Conservation (phyloP, 2,113 vertebrate genomes). For the Semnornis frantzii region DNA sequence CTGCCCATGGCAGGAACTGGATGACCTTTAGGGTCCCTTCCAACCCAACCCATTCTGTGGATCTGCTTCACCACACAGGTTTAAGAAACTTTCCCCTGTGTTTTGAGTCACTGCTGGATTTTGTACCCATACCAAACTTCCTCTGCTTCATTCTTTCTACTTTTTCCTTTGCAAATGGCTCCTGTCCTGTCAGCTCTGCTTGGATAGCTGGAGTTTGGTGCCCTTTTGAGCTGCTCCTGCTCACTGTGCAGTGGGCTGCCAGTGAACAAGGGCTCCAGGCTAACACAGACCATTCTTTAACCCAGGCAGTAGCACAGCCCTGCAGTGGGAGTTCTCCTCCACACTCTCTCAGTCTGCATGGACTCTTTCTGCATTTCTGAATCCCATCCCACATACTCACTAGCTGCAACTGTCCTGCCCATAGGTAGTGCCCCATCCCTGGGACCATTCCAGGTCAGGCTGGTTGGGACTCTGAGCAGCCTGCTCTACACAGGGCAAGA, state of each 20-base stretch:
- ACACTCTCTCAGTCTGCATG: fast-evolving
- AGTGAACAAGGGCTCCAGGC: neutral
- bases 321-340: neutral
- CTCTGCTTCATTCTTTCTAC: neutral
- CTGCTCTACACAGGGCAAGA: neutral
- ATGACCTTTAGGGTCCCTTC: no score
- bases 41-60: no score
- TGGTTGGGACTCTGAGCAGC: neutral
- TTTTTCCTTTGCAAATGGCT: neutral
- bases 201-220: neutral
- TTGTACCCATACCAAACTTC: neutral
- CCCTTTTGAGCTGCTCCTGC: neutral
- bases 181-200: neutral
- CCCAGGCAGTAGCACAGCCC: neutral
- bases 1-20: no score
- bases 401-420: neutral
- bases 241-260: neutral
- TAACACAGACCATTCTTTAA: neutral
- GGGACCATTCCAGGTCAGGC: neutral
- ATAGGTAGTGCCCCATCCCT: neutral
- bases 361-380: neutral
- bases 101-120: neutral
- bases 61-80: neutral
- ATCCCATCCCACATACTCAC: fast-evolving
- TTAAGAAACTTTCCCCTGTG: neutral